Evolutionary conservation across 2,113 vertebrate species (phyloP).

Genomic region (Grantiella picta): DNA sequence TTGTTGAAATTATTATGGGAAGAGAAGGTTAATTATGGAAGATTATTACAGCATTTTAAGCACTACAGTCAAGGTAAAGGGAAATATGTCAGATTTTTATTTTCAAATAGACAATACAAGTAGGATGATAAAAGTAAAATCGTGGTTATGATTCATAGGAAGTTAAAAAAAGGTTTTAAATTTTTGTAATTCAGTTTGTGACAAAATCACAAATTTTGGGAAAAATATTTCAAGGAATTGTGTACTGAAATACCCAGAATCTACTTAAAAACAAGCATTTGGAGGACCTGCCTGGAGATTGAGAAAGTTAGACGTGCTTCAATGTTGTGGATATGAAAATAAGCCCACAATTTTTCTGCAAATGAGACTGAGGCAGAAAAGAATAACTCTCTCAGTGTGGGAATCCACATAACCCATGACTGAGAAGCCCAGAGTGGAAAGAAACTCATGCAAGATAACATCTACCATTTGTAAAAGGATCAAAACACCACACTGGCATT

Average conservation of each 20-base stretch:
- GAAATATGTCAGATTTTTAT: neutral
- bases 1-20: neutral
- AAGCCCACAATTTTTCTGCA: neutral
- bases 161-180: neutral
- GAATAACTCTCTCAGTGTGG: neutral
- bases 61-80: neutral
- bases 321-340: neutral
- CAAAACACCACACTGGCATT: neutral
- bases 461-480: neutral
- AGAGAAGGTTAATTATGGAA: neutral
- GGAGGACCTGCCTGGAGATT: neutral
- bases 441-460: accelerated
- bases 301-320: neutral
- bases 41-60: neutral
- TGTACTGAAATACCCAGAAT: neutral
- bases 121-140: neutral
- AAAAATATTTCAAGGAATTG: neutral
- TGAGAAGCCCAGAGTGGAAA: neutral
- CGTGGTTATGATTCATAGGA: neutral
- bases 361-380: neutral
- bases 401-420: neutral
- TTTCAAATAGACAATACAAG: neutral
- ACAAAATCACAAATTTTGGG: neutral
- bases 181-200: neutral
- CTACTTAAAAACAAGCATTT: neutral